Conservation (phyloP, 2,113 vertebrate species). For the Forbesichthys papilliferus region DNA sequence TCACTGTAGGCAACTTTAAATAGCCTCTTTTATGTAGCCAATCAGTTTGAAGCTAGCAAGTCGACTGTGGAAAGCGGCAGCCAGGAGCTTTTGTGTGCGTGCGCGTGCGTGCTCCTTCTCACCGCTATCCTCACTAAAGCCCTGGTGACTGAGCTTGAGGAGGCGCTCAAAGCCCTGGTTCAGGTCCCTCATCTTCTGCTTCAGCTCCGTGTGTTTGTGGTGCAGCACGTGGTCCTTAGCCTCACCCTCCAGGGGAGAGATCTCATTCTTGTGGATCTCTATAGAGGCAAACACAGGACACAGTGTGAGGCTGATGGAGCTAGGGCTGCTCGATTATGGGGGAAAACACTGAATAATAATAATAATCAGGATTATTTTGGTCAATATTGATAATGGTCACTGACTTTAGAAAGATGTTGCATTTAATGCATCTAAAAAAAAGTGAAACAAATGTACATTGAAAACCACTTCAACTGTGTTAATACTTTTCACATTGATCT, state of each 20-base stretch:
- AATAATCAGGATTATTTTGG: no score
- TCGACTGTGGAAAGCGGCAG: no score
- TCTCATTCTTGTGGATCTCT: conserved; percentile 90
- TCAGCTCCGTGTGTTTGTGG: conserved; percentile 86
- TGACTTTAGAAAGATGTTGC: no score
- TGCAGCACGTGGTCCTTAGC: conserved; percentile 79
- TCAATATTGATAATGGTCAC: no score
- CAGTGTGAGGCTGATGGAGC: background rate
- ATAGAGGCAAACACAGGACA: background rate
- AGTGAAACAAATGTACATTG: background rate
- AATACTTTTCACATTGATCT: no score
- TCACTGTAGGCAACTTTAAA: no score
- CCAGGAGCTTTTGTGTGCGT: no score
- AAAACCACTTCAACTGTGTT: no score
- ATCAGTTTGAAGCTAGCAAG: no score
- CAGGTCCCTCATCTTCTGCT: conserved; percentile 85
- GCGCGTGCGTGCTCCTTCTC: conserved; percentile 22
- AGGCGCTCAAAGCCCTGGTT: conserved; percentile 91
- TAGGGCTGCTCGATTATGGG: no score
- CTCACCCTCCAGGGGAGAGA: conserved; percentile 79
- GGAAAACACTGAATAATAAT: background rate
- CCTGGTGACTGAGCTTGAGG: conserved; percentile 88
- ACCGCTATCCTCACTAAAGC: conserved; percentile 85
- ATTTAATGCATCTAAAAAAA: no score
- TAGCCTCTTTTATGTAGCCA: no score